Base-by-base conservation (phyloP, 2,888 invertebrate genomes). In the Polydrusus pterygomalis region DNA sequence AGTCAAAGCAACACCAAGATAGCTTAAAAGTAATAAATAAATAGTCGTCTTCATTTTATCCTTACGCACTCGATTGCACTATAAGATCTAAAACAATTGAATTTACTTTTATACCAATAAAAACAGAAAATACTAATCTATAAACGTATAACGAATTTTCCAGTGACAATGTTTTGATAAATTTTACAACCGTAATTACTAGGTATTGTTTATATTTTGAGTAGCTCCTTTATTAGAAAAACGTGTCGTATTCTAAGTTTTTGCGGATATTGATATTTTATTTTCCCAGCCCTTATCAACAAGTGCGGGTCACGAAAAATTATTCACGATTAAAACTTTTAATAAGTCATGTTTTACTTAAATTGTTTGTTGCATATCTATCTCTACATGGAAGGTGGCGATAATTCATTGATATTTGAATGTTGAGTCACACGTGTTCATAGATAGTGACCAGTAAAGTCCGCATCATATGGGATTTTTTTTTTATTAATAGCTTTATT, bases 131-230 rank as follows among this genome's bases (percentile, higher is more conserved):
- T 17, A 15, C n/a, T 30, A 17, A 64, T 18, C 17, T 47, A 65
- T 49, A 34, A 54, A 49, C 56, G 58, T 70, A 34, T 65, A 65
- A 47, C 49, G 20, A 65, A 75, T 58, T 74, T 74, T 70, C 75
- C 75, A 56, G 58, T 75, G 70, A 70, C 75, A 75, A 70, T 51
- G 70, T 75, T 20, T 69, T 34, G 70, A 75, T 60, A 70, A 75
- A 65, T 64, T 65, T 58, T 47, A 74, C 62, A 54, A 63, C 56
- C 25, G 8, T 64, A 70, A 74, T 74, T 74, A 60, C 70, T 0
- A n/a, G n/a, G n/a, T n/a, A 70, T 64, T 74, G 64, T 74, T 74
- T 64, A 67, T 17, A 18, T 56, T 74, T 54, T 62, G 47, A 67
- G 43, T 74, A 17, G 63, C 10, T 6, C 60, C 38, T 69, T 74